Base-by-base conservation (phyloP, 2,113 vertebrate genomes). In the Illadopsis cleaveri region DNA sequence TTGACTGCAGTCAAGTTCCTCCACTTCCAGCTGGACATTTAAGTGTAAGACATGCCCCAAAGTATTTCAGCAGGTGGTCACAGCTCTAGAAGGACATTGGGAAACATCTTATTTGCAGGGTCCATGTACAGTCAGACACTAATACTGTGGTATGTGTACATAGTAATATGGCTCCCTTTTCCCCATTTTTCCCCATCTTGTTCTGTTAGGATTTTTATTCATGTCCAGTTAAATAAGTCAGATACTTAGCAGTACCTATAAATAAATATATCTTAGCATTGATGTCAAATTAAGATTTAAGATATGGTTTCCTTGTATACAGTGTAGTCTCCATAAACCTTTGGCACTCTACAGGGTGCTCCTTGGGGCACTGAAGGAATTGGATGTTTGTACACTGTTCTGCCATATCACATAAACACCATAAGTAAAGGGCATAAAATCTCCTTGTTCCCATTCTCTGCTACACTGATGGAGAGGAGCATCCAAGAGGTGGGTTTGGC, bases 311-410 rank as follows among this genome's bases (percentile, higher is more conserved):
- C 38, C 33, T 62, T 47, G 23, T 11, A 10, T 31, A 17, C 6
- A 10, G 7, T 62, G 14, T 22, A 50, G 40, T 86, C 16, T 87
- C 18, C 6, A 21, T 31, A 81, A 77, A 68, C 16, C 5, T 33
- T 38, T 14, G 27, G 6, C 1, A 3, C 9, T 82, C 19, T 60
- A 27, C 23, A 17, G 22, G 13, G 11, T 3, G 0, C 10, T 57
- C 33, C 30, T 40, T 47, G 28, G 15, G 10, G 12, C 47, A 40
- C 28, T 70, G 2, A 20, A 45, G 48, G 20, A 64, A 54, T 19
- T 47, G 9, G 10, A 10, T 56, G 8, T n/a, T 75, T 75, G 18
- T 54, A 42, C 8, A 18, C 10, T 35, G 21, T 35, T 53, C 15
- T 61, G 19, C 47, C 37, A 2, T 33, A 44, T 70, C 35, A 40